Evolutionary conservation across 2,888 invertebrate genomes (phyloP).

Genomic region (Philereme transversata): DNA sequence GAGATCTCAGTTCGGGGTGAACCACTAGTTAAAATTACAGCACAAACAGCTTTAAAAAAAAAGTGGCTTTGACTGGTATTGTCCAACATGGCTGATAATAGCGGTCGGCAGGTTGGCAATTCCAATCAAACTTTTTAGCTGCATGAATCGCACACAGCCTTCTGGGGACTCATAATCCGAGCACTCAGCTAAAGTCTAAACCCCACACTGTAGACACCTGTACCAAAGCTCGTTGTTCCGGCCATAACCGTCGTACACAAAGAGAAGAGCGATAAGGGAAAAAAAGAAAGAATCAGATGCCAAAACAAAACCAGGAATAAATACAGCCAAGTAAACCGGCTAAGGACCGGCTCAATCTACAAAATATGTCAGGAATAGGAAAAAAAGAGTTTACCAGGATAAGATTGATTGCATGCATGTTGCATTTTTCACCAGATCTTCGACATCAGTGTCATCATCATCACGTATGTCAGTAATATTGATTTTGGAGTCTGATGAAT

Average conservation of each 20-base stretch:
- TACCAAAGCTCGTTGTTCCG: conserved; percentile 17
- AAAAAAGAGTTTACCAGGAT: no score
- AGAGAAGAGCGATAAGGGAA: no score
- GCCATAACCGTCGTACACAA: conserved; percentile 8
- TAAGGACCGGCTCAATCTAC: no score
- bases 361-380: no score
- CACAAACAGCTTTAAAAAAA: conserved; percentile 1
- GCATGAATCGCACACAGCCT: conserved; percentile 9
- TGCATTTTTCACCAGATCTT: background rate
- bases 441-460: conserved; percentile 6
- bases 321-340: no score
- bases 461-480: background rate
- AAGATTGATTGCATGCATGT: no score
- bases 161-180: conserved; percentile 18
- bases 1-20: no score
- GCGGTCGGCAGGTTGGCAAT: conserved; percentile 6
- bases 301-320: no score
- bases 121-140: background rate
- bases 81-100: background rate
- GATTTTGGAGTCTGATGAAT: conserved; percentile 4
- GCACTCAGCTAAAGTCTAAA: conserved; percentile 24
- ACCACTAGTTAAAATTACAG: background rate
- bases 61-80: conserved; percentile 5
- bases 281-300: no score
- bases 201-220: conserved; percentile 17